Evolutionary conservation across 2,113 vertebrate species (phyloP).

Genomic region (Vidua macroura): DNA sequence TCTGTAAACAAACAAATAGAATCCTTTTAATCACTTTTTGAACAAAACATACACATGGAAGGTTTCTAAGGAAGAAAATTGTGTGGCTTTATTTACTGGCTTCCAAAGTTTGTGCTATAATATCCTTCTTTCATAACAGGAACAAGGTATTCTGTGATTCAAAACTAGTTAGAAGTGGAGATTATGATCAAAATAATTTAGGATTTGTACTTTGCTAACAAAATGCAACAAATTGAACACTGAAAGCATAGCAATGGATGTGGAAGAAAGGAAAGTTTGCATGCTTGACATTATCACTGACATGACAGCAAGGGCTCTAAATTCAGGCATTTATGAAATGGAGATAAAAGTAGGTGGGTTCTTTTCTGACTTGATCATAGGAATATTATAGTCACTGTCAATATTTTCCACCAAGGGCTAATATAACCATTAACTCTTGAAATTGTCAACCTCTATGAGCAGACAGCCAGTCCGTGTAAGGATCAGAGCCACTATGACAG

Average conservation of each 20-base stretch:
- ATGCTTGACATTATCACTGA: neutral
- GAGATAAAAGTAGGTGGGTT: neutral
- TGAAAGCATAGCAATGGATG: neutral
- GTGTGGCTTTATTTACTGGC: neutral
- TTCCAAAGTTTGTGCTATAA: neutral
- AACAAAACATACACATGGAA: neutral
- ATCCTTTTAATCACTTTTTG: neutral
- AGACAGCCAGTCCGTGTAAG: neutral
- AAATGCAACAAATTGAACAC: neutral
- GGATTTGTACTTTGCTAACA: neutral
- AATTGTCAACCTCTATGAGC: neutral
- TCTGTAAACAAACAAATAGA: neutral
- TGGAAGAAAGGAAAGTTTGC: neutral
- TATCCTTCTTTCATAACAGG: neutral
- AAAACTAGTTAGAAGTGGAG: neutral
- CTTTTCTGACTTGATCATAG: neutral
- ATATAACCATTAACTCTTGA: neutral
- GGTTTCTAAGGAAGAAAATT: neutral
- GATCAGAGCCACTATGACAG: neutral
- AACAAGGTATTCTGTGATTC: neutral
- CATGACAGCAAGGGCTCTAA: neutral
- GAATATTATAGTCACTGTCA: neutral
- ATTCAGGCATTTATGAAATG: neutral
- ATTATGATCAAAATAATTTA: neutral
- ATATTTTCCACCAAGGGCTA: neutral